Evolutionary conservation across 2,113 vertebrate genomes (phyloP), one percentile per base, ranked within the genome.

Genomic region (Trachemys scripta): DNA sequence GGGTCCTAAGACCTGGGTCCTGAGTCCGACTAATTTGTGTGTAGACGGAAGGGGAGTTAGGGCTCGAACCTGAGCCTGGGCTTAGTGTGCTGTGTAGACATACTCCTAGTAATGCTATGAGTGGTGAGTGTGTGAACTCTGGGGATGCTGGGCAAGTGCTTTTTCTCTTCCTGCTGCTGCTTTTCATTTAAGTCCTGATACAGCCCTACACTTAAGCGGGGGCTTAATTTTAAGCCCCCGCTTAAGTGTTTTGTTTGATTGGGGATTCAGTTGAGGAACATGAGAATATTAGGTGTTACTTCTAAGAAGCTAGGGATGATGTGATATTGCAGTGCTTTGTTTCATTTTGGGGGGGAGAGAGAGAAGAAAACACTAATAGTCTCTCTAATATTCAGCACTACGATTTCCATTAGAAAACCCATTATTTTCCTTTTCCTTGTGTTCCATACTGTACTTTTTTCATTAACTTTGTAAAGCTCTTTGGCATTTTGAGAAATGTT

Each of bases 401-500:
- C 80, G 80, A 62, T 88, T 88, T 95, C 80, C 85, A 42, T 84
- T 80, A 94, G 83, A 69, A 92, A 95, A 82, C 59, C 82, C 59
- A 0, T 90, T 94, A 86, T 95, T 94, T 96, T 83, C n/a, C 29
- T 22, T 92, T 92, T 83, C 80, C 24, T 84, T 78, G 25, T 83
- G 49, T 53, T 95, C 24, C 0, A 92, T 78, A 82, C 75, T 92
- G 25, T 1, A 10, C 17, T 95, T 38, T 95, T 38, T 96, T 94
- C 62, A 42, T 94, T 89, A 90, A 20, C 49, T 82, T 92, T 85
- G 56, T 93, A 82, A 72, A 89, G 72, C 78, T 93, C 53, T 85
- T 89, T 57, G 62, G 80, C 80, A 38, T 86, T 96, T 88, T 96
- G 88, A 95, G 80, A 96, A 96, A 94, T 53, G 45, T 56, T 82